Percentiles rank a stretch among this genome's conserved stretches.
Conservation (phyloP, 2,888 invertebrate species). For the Euproctis similis region DNA sequence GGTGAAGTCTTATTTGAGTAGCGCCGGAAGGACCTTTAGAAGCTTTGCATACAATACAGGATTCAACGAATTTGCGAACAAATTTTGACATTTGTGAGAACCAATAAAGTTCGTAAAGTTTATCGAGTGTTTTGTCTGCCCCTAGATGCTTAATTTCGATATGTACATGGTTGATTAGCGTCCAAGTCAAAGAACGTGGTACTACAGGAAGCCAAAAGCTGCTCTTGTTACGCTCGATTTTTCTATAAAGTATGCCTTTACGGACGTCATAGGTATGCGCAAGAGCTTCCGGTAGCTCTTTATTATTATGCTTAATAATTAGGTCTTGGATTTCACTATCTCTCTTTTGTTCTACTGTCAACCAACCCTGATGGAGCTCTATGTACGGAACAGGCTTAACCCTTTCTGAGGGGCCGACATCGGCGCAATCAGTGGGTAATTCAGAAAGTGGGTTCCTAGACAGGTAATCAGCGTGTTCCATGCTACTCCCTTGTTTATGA, state of each 20-base stretch:
- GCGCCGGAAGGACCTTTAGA: background rate
- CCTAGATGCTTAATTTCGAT: slow-evolving; percentile 3
- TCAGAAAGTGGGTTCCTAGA: slow-evolving; percentile 16
- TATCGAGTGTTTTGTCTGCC: slow-evolving; percentile 9
- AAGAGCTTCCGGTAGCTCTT: slow-evolving; percentile 2
- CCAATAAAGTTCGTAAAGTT: slow-evolving; percentile 1
- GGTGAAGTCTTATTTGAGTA: slow-evolving; percentile 10
- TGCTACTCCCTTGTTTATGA: slow-evolving; percentile 12
- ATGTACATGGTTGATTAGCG: slow-evolving; percentile 9
- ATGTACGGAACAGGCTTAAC: slow-evolving; percentile 10
- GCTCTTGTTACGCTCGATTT: slow-evolving; percentile 12
- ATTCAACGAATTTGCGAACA: slow-evolving; percentile 1
- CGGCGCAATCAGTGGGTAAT: too few species aligned
- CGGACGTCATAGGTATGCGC: slow-evolving; percentile 22
- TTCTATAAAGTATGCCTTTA: slow-evolving; percentile 18
- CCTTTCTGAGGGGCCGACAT: background rate
- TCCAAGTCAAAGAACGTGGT: slow-evolving; percentile 19
- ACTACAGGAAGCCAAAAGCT: slow-evolving; percentile 20
- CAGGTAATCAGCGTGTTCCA: slow-evolving; percentile 24
- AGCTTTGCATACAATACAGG: too few species aligned
- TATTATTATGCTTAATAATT: slow-evolving; percentile 7
- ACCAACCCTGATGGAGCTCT: slow-evolving; percentile 18
- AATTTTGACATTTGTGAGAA: slow-evolving; percentile 1
- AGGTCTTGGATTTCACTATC: slow-evolving; percentile 19
- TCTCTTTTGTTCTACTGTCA: slow-evolving; percentile 23